A percentile compares a stretch with the other conserved stretches of the same genome.
Conservation (phyloP, 1,140 invertebrate genomes). For the Caerostris extrusa region DNA sequence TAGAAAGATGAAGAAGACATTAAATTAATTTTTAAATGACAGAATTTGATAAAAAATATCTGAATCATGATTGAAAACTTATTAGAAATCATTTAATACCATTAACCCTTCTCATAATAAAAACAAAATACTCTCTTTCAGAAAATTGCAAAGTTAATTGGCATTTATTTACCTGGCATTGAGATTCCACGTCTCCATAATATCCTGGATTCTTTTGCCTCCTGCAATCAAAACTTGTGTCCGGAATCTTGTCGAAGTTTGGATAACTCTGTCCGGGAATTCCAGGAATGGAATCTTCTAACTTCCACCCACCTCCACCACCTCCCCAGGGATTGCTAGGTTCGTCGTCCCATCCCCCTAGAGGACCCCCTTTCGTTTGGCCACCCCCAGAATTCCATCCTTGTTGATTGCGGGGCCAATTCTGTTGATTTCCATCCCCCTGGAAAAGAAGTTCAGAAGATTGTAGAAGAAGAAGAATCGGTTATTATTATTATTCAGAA, state of each 20-base stretch:
- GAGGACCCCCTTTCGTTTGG: conserved; percentile 35
- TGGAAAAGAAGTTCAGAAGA: neutral
- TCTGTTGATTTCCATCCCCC: conserved; percentile 7
- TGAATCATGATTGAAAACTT: too few species aligned
- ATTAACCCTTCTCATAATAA: too few species aligned
- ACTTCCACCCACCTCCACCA: neutral
- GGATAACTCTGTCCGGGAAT: conserved; percentile 82
- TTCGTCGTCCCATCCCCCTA: conserved; percentile 65
- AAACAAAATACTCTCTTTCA: too few species aligned
- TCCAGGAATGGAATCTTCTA: conserved; percentile 80
- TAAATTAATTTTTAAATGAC: too few species aligned
- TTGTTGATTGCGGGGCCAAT: neutral
- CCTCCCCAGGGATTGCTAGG: conserved; percentile 14
- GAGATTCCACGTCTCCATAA: conserved; percentile 82
- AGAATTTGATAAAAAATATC: too few species aligned
- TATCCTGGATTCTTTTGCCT: conserved; percentile 82
- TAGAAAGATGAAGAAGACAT: too few species aligned
- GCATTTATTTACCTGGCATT: conserved; percentile 81
- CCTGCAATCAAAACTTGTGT: conserved; percentile 82
- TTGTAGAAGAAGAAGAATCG: too few species aligned
- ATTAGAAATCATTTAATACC: too few species aligned
- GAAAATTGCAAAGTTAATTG: too few species aligned
- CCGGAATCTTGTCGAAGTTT: conserved; percentile 80
- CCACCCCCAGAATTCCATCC: neutral
- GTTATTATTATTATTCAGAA: too few species aligned